Evolutionary conservation across 1,140 invertebrate species (phyloP).

Genomic region (Tetramorium parvispinum): DNA sequence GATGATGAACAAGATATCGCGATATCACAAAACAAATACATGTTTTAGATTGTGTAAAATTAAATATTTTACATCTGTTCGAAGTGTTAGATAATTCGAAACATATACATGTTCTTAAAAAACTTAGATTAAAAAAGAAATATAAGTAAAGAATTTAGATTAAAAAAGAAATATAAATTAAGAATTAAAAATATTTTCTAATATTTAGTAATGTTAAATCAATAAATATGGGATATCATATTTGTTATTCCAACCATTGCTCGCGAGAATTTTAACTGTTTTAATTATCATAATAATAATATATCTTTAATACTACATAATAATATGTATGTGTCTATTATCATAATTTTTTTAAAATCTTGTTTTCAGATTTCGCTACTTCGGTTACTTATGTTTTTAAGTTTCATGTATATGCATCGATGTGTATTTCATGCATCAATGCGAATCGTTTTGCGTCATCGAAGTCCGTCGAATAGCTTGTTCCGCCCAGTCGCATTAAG

Average conservation of each 20-base stretch:
- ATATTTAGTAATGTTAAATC: neutral
- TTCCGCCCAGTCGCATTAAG: neutral
- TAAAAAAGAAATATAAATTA: neutral
- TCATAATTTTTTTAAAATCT: neutral
- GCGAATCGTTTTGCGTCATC: conserved; percentile 1
- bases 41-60: neutral
- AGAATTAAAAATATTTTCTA: neutral
- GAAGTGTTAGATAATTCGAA: neutral
- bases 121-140: neutral
- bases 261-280: neutral
- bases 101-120: neutral
- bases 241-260: neutral
- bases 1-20: conserved; percentile 26
- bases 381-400: neutral
- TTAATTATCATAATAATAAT: too few relatives aligned
- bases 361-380: neutral
- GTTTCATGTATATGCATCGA: too few relatives aligned
- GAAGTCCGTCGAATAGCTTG: neutral
- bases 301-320: neutral
- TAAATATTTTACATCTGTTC: neutral
- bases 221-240: neutral
- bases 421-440: neutral
- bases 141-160: neutral
- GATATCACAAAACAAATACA: conserved; percentile 8
- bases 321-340: neutral